Evolutionary conservation across 2,113 vertebrate species (phyloP), one percentile per base, ranked within the genome.

Genomic region (Tachysurus fulvidraco): DNA sequence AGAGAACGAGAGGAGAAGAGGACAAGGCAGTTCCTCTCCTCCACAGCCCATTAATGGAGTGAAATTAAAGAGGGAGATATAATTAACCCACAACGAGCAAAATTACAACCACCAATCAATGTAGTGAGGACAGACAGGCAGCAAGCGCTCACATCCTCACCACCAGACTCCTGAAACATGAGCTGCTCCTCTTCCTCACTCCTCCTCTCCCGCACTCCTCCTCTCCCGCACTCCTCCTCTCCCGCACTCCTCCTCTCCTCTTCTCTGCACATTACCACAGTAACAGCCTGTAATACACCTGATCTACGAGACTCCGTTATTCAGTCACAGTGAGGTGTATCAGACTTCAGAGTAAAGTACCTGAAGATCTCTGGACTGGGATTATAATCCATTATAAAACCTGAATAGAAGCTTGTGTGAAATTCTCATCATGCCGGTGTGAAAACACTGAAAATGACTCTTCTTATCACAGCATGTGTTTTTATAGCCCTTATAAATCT

Each of bases 21-120:
- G 19, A 46, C 3, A 23, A 41, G 74, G 10, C 4, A 19, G 36
- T 81, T 87, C 36, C 82, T 80, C 30, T 46, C 57, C 30, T 81
- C 77, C 62, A 41, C 64, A 25, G 88, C 14, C 65, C 57, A 36
- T 81, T 89, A 73, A 84, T 62, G 74, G 82, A 67, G 60, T 81
- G 85, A 87, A 87, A 87, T 89, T 89, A 85, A 89, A 84, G 76
- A 55, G 30, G 81, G 64, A 5, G 85, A 81, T 84, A 25, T 84
- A 81, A 89, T 89, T 87, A 89, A 76, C 82, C 85, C 59, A 83
- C 30, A 36, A 30, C 41, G 44, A 71, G 76, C 57, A 67, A 59
- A 83, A 87, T 67, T 81, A 76, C 77, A 84, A 62, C 67, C 55
- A 52, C 46, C 19, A 55, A 52, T 87, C 88, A 79, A 67, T 5